These are phyloP conservation scores for Synergus gifuensis DNA, from an alignment of 2,888 invertebrate genomes.

Conservation along the genomic window DNA sequence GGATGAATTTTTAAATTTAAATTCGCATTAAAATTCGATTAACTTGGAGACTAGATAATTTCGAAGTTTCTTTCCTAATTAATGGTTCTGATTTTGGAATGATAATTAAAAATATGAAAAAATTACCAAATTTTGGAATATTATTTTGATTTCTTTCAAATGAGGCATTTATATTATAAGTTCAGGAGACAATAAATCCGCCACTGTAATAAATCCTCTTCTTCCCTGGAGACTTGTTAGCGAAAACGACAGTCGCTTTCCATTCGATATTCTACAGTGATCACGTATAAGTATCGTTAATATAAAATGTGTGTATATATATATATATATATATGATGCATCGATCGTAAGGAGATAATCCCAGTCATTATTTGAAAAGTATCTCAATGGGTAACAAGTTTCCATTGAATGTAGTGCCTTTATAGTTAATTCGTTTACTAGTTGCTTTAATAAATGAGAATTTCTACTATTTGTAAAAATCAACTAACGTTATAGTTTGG, in stretches of 20 bases:
- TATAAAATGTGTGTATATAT: background rate
- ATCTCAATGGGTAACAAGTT: background rate
- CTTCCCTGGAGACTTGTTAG: constrained; percentile 70
- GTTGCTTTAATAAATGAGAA: no score
- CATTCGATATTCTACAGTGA: constrained; percentile 53
- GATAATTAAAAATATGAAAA: background rate
- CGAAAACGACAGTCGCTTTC: constrained; percentile 56
- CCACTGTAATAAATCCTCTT: constrained; percentile 23
- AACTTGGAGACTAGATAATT: background rate
- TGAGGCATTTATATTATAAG: background rate
- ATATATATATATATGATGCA: background rate
- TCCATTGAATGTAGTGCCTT: no score
- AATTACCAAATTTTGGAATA: background rate
- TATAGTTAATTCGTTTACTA: no score
- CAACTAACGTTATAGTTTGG: background rate
- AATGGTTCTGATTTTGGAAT: background rate
- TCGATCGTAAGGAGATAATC: constrained; percentile 11
- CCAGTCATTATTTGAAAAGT: background rate
- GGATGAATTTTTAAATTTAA: background rate
- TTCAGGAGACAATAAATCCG: constrained; percentile 6
- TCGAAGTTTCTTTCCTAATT: no score
- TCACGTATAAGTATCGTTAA: constrained; percentile 25
- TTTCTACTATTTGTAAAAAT: no score
- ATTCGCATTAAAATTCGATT: background rate
- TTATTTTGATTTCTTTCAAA: background rate